A percentile compares a stretch with the other conserved stretches of the same genome.
phyloP scores from a whole-genome alignment of 2,888 invertebrate genomes.

The Scaptomyza cyrtandrae region DNA sequence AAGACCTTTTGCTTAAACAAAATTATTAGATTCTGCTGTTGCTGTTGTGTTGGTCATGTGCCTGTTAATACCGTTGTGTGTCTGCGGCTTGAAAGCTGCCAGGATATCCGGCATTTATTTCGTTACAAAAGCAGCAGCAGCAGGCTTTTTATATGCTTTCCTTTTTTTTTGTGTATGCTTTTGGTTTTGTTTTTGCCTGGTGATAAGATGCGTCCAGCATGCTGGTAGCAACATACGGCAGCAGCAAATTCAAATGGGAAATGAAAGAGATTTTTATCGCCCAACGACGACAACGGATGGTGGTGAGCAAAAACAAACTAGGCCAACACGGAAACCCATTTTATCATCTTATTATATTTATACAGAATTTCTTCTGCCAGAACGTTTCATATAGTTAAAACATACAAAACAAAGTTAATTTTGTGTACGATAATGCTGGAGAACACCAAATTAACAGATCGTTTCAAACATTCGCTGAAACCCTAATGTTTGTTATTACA shows the following conservation, averaged over 20 bases:
- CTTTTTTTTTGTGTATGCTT: not conserved
- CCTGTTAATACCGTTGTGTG: conserved; percentile 54
- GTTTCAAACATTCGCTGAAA: too few relatives aligned
- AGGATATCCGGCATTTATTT: conserved; percentile 71
- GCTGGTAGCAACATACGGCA: conserved; percentile 42
- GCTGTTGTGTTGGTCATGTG: conserved; percentile 26
- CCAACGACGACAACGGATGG: conserved; percentile 18
- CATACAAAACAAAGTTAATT: too few relatives aligned
- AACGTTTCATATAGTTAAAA: not conserved
- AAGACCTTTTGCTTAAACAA: conserved; percentile 38
- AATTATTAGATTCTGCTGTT: conserved; percentile 14
- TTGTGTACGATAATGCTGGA: not conserved
- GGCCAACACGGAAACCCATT: conserved; percentile 68
- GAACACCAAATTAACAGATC: not conserved
- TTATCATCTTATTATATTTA: conserved; percentile 75
- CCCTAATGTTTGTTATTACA: too few relatives aligned
- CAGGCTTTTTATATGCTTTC: conserved; percentile 27
- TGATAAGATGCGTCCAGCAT: conserved; percentile 55
- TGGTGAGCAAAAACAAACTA: conserved; percentile 32
- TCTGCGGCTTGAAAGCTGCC: conserved; percentile 23
- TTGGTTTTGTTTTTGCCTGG: conserved; percentile 23
- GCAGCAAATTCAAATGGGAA: conserved; percentile 74
- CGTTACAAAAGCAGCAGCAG: conserved; percentile 38
- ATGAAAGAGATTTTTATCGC: conserved; percentile 80
- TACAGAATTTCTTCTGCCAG: conserved; percentile 6